Base-by-base conservation (phyloP, 2,888 invertebrate genomes). In the Drosophila melanosoma region DNA sequence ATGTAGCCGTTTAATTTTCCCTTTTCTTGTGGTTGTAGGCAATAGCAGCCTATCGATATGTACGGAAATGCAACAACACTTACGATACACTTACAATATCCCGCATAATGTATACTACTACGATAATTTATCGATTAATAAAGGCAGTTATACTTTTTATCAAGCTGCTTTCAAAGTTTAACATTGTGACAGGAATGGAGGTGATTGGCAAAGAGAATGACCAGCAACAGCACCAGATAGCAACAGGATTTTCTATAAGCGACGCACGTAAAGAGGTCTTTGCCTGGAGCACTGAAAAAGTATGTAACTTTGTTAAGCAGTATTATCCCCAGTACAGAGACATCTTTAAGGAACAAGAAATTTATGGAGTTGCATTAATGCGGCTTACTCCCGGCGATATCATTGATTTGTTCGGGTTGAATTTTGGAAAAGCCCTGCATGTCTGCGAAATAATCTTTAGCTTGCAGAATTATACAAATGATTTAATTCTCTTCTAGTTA, bases 351-450 rank as follows among this genome's bases (percentile, higher is more conserved):
- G 96, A 97, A 79, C 97, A 98, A 94, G 98, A 98, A 91, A 98
- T 99, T 75, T 98, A 99, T 94, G 99, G 99, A 0, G 95, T 96
- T 87, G 97, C 98, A 0, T 93, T 99, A 63, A 94, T 98, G 71
- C 94, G 98, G 86, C 95, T 99, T 92, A 96, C 96, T 85, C 94
- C 98, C 77, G 95, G 95, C 45, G 98, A 98, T 91, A 97, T 99
- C 29, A 94, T 98, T 4, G 95, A 95, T 69, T 96, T 97, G 36
- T 94, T 99, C 72, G 96, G 96, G 48, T 94, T 99, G 23, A 96
- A 97, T 74, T 94, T 99, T 17, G 98, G 98, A 0, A 98, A 98
- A 53, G 98, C 98, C 7, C 94, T 98, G 52, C 97, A 97, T 87
- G 95, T 98, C 49, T 97, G 97, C 89, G 95, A 96, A 61, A 95